Base-by-base conservation (phyloP, 2,113 vertebrate genomes). In the Pungitius pungitius region DNA sequence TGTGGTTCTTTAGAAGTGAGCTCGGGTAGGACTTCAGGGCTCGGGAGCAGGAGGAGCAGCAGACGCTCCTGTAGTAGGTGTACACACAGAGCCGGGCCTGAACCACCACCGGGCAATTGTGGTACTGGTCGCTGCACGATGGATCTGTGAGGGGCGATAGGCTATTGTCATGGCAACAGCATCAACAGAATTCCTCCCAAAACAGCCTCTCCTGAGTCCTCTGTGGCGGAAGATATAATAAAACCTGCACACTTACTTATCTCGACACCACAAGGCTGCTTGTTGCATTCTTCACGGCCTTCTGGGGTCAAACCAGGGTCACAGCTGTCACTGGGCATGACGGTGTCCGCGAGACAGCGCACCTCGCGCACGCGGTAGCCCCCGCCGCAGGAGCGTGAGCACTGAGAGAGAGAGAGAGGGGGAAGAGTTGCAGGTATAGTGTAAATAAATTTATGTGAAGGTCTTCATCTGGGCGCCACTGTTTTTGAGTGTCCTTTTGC, bases 21-120 rank as follows among this genome's bases (percentile, higher is more conserved):
- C 58, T 52, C 49, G 77, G 45, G 59, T 79, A 75, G n/a, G 75
- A 69, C 69, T 82, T 80, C 35, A 88, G 73, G 18, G 82, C 77
- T 0, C 72, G 91, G 3, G 92, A 65, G 20, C 95, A 95, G 27
- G 95, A 91, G 1, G 91, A 78, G 1, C 95, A 96, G 72, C 95
- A 95, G 20, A 94, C 89, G 3, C 90, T 87, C 30, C 89, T 93
- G 88, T 96, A 97, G 91, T 96, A 96, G 2, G 93, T 81, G 61
- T 97, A 96, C 72, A 95, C 80, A 58, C 95, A 96, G 76, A 96
- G 92, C 42, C 92, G 88, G 9, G 95, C 94, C 83, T 95, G 95
- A 1, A 95, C 94, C 85, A 96, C 94, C 89, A 95, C 89, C 49
- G 90, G 80, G 54, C 95, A 95, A 49, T 93, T 95, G 78, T 92